A percentile compares a stretch with the other conserved stretches of the same genome.
These are phyloP conservation scores for Campoletis raptor DNA, from an alignment of 2,888 invertebrate genomes.

Conservation along the genomic window DNA sequence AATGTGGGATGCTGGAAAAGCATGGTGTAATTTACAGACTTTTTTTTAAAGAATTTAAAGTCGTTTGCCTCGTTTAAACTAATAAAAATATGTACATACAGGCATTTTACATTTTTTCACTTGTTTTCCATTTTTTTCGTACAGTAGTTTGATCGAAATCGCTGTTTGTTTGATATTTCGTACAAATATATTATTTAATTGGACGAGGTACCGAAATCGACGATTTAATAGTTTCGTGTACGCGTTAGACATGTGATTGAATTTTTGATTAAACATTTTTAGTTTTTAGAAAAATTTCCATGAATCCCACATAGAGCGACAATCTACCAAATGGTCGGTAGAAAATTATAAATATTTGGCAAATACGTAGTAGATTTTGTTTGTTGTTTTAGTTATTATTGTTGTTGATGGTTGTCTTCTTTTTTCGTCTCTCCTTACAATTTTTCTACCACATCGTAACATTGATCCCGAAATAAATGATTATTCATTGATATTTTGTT, in stretches of 20 bases:
- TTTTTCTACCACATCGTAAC: conserved; percentile 56
- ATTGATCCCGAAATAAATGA: conserved; percentile 78
- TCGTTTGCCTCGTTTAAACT: conserved; percentile 43
- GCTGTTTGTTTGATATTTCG: conserved; percentile 35
- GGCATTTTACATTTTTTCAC: conserved; percentile 28
- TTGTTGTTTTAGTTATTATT: conserved; percentile 3
- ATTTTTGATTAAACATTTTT: not conserved
- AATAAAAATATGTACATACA: conserved; percentile 18
- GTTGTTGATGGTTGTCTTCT: not conserved
- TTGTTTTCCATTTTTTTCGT: conserved; percentile 37
- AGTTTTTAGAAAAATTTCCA: conserved; percentile 28
- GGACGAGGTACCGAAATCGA: conserved; percentile 52
- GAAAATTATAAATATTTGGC: conserved; percentile 73
- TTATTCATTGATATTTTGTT: conserved; percentile 68
- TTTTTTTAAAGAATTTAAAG: not conserved
- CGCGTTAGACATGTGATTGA: conserved; percentile 31
- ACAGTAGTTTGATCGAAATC: conserved; percentile 46
- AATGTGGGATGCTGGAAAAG: conserved; percentile 54
- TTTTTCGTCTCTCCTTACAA: not conserved
- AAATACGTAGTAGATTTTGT: conserved; percentile 62
- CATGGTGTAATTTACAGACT: conserved; percentile 24
- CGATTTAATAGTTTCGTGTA: conserved; percentile 25
- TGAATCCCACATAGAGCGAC: conserved; percentile 50
- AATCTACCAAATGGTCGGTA: conserved; percentile 38
- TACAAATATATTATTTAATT: conserved; percentile 55